phyloP scores from a whole-genome alignment of 1,140 invertebrate genomes.

The Drosophila asahinai region DNA sequence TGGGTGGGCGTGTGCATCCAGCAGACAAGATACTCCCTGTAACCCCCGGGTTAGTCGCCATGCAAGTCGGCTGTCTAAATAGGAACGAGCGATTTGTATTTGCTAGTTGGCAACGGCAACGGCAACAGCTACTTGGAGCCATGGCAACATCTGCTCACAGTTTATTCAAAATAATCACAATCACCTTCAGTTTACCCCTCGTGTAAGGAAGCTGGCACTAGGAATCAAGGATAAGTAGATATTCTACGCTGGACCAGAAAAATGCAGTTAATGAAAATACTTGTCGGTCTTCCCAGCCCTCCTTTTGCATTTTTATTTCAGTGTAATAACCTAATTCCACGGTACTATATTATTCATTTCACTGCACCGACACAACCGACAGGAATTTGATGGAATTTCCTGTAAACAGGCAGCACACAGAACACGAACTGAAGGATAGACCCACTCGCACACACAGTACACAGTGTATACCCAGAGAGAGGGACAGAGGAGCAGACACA shows the following conservation, averaged over 20 bases:
- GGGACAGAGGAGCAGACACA: constrained; percentile 9
- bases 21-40: neutral
- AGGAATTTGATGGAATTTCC: constrained; percentile 69
- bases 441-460: neutral
- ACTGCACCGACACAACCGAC: constrained; percentile 42
- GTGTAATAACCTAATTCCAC: constrained; percentile 57
- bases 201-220: neutral
- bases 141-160: constrained; percentile 31
- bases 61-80: constrained; percentile 47
- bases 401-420: constrained; percentile 54
- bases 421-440: constrained; percentile 23
- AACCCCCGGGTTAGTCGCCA: neutral
- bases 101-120: constrained; percentile 38
- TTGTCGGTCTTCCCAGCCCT: neutral
- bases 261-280: constrained; percentile 43
- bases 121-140: constrained; percentile 26
- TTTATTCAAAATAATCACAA: constrained; percentile 43
- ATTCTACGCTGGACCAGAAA: neutral
- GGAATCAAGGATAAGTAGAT: constrained; percentile 5
- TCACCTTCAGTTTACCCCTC: constrained; percentile 12
- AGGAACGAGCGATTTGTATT: constrained; percentile 38
- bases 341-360: constrained; percentile 63
- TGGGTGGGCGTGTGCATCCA: constrained; percentile 57
- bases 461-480: constrained; percentile 2
- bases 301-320: constrained; percentile 31